Evolutionary conservation across 2,797 vertebrate genomes (phyloP), one percentile per base, ranked within the genome.

Genomic region (Holocentrus rufus): DNA sequence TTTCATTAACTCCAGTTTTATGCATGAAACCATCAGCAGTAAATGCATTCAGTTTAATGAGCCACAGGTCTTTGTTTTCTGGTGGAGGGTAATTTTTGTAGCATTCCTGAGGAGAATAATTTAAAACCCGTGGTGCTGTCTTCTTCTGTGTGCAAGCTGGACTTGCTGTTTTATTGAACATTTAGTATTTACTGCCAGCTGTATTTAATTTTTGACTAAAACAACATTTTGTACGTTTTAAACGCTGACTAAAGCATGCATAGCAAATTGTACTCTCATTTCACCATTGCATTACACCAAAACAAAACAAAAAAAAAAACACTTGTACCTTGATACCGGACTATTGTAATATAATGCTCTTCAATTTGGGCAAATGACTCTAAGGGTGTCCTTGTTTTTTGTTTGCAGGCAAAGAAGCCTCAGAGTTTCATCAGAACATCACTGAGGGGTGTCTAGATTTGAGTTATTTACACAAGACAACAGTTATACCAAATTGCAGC

Each of bases 321-420:
- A 72, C n/a, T 77, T 81, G 83, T 14, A 83, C 84, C 68, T 3
- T 14, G 67, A 87, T 65, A 15, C 78, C 31, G 15, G 46, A 15
- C 13, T 3, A 13, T 58, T 44, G 25, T 52, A 54, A 53, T 64
- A 58, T 69, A 20, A 75, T 2, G 27, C 34, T 23, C 54, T 20
- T 64, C 39, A 22, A 1, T 47, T 54, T 72, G 65, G 57, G 81
- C 64, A n/a, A 14, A 77, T 81, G 59, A 76, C 76, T 42, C 30
- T 53, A 7, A 49, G 52, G 57, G 17, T 69, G 36, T 47, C 4
- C 56, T 76, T 65, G 78, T 73, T 52, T 50, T 50, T 62, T 78
- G 64, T 81, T 13, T 72, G 60, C 83, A 88, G 86, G 72, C 22
- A 31, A 22, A 18, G 4, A 54, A 22, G 5, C 55, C 34, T 72